phyloP scores from a whole-genome alignment of 64 coral and sea anemone species.

The Catalaphyllia jardinei region DNA sequence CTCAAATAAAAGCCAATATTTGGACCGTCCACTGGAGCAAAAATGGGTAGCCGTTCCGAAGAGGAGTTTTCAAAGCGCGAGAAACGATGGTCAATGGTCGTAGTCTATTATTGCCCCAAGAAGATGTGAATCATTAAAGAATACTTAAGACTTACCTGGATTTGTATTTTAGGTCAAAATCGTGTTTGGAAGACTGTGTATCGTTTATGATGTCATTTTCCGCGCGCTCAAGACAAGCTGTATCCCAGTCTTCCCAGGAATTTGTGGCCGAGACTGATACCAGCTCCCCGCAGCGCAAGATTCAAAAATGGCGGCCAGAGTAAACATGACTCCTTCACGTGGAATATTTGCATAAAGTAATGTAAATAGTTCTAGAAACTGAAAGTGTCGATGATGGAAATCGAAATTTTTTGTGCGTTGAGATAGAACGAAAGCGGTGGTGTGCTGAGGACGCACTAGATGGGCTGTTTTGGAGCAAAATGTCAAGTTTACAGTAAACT shows the following conservation, averaged over 20 bases:
- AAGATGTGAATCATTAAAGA: too few relatives aligned
- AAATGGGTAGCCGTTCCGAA: too few relatives aligned
- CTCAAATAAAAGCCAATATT: too few relatives aligned
- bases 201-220: not conserved
- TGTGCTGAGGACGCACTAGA: too few relatives aligned
- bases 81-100: too few relatives aligned
- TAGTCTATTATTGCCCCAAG: too few relatives aligned
- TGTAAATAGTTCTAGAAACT: not conserved
- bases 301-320: slow-evolving; percentile 10
- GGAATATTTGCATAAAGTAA: not conserved
- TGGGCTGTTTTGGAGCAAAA: too few relatives aligned
- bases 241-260: not conserved
- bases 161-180: too few relatives aligned
- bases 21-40: too few relatives aligned
- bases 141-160: too few relatives aligned
- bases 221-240: not conserved
- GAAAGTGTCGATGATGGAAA: not conserved
- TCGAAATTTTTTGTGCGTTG: not conserved
- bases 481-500: not conserved
- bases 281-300: not conserved
- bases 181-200: not conserved
- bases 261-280: not conserved
- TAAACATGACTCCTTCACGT: slow-evolving; percentile 2
- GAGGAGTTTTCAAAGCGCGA: too few relatives aligned
- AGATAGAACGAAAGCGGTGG: not conserved